Percentiles rank a stretch among this genome's conserved stretches.
phyloP scores from a whole-genome alignment of 2,888 invertebrate genomes.

The Microctonus aethiopoides region DNA sequence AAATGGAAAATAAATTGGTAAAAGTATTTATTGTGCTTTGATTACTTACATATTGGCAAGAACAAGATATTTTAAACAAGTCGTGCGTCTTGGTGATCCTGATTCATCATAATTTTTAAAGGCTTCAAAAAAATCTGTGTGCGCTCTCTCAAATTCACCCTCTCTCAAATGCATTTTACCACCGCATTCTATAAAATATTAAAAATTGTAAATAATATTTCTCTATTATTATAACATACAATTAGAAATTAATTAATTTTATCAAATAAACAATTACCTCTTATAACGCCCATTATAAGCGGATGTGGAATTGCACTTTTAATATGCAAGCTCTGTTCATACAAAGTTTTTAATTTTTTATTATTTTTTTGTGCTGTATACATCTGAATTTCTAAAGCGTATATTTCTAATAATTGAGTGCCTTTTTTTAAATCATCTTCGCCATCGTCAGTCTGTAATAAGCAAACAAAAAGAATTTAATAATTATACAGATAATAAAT shows the following conservation, averaged over 20 bases:
- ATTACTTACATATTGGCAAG: constrained; percentile 90
- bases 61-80: constrained; percentile 97
- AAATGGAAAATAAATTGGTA: no score
- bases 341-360: constrained; percentile 94
- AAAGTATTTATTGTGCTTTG: background rate
- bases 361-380: constrained; percentile 99
- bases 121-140: constrained; percentile 99
- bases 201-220: constrained; percentile 14
- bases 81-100: constrained; percentile 94
- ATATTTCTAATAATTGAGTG: constrained; percentile 97
- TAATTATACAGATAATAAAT: background rate
- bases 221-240: no score
- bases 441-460: constrained; percentile 90
- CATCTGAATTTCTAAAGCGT: constrained; percentile 99
- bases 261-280: constrained; percentile 76
- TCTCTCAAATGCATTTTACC: constrained; percentile 99
- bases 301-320: constrained; percentile 99
- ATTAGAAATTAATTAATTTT: background rate
- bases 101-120: constrained; percentile 99
- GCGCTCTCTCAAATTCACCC: constrained; percentile 98
- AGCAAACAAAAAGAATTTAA: background rate
- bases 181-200: constrained; percentile 83
- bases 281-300: constrained; percentile 98
- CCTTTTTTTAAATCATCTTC: constrained; percentile 98
- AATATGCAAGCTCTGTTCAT: constrained; percentile 97